Percentiles rank a stretch among this genome's conserved stretches.
These are phyloP conservation scores for Mythimna albipuncta DNA, from an alignment of 2,888 invertebrate genomes.

Conservation along the genomic window DNA sequence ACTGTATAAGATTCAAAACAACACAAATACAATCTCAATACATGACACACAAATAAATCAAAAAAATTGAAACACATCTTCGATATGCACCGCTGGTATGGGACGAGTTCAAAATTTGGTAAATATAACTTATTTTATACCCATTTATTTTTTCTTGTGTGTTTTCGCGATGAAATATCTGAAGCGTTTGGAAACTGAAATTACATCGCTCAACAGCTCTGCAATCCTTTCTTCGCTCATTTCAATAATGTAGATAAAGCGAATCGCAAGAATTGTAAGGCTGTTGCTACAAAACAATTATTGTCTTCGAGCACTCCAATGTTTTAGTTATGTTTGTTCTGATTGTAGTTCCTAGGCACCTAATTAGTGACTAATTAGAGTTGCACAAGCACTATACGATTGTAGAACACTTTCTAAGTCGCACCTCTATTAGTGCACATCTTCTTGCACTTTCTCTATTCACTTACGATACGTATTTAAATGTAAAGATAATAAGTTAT, in stretches of 20 bases:
- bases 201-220: slow-evolving; percentile 70
- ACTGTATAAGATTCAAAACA: slow-evolving; percentile 22
- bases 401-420: slow-evolving; percentile 65
- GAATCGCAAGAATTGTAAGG: slow-evolving; percentile 68
- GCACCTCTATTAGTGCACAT: slow-evolving; percentile 79
- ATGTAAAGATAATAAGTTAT: slow-evolving; percentile 24
- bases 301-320: slow-evolving; percentile 65
- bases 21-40: slow-evolving; percentile 56
- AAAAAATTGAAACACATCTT: slow-evolving; percentile 75
- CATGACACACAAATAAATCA: slow-evolving; percentile 75
- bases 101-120: slow-evolving; percentile 85
- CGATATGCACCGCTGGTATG: slow-evolving; percentile 91
- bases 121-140: slow-evolving; percentile 76
- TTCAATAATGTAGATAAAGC: slow-evolving; percentile 67
- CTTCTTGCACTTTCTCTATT: slow-evolving; percentile 68
- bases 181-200: slow-evolving; percentile 62
- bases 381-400: slow-evolving; percentile 80
- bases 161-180: slow-evolving; percentile 68
- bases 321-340: slow-evolving; percentile 61
- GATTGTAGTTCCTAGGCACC: slow-evolving; percentile 64
- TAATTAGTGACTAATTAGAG: slow-evolving; percentile 70
- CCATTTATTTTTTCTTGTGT: slow-evolving; percentile 61
- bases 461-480: slow-evolving; percentile 43
- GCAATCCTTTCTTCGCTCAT: slow-evolving; percentile 71
- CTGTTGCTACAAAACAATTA: slow-evolving; percentile 67